phyloP scores from a whole-genome alignment of 2,113 vertebrate species.

The Sinocyclocheilus anophthalmus region DNA sequence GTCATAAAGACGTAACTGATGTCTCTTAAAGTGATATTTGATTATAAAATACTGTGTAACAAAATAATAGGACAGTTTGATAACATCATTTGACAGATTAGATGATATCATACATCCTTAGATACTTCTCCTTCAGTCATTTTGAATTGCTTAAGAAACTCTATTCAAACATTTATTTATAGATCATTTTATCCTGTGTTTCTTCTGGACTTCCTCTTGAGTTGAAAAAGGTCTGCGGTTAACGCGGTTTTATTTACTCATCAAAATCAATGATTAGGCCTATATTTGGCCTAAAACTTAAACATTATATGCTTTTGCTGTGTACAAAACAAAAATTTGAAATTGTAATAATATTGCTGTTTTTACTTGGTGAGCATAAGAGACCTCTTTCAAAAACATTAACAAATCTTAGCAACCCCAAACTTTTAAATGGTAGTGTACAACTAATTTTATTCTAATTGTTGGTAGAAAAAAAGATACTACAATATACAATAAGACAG shows the following conservation, averaged over 20 bases:
- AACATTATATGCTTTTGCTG: background rate
- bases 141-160: background rate
- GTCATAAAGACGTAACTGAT: background rate
- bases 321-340: too few species aligned
- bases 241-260: background rate
- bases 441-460: background rate
- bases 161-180: background rate
- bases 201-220: background rate
- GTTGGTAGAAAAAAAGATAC: background rate
- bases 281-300: background rate
- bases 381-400: too few species aligned
- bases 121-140: too few species aligned
- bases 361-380: too few species aligned
- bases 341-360: too few species aligned
- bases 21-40: background rate
- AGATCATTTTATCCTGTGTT: background rate
- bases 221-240: background rate
- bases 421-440: background rate
- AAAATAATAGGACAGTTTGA: background rate
- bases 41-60: background rate
- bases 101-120: too few species aligned
- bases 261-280: too few species aligned
- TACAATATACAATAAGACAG: background rate
- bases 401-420: background rate
- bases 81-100: background rate